Evolutionary conservation across 2,113 vertebrate genomes (phyloP).

Genomic region (Australoheros scitulus): DNA sequence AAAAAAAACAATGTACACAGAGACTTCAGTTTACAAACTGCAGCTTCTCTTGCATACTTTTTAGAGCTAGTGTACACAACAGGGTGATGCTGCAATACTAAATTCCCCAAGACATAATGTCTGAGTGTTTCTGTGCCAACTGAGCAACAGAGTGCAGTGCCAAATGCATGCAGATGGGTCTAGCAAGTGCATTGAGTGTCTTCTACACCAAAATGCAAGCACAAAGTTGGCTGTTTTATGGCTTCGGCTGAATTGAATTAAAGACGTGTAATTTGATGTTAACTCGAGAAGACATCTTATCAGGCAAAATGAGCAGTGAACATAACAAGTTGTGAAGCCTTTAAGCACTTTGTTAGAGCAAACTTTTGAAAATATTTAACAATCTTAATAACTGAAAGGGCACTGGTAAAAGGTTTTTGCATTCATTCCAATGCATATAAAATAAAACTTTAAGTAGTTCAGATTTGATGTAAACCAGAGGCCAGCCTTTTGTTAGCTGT

Average conservation of each 20-base stretch:
- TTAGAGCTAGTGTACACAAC: too few relatives aligned
- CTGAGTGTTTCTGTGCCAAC: neutral
- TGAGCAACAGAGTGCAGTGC: accelerated
- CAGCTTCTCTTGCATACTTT: accelerated
- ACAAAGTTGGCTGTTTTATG: too few relatives aligned
- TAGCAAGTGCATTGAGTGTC: too few relatives aligned
- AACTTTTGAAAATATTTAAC: too few relatives aligned
- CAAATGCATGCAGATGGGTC: neutral
- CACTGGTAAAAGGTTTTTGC: neutral
- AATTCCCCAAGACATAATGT: neutral
- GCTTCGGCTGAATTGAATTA: too few relatives aligned
- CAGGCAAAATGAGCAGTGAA: too few relatives aligned
- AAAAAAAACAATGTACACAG: too few relatives aligned
- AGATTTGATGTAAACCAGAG: neutral
- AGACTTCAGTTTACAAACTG: neutral
- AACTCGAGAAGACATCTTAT: too few relatives aligned
- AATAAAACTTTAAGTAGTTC: neutral
- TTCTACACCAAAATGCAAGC: too few relatives aligned
- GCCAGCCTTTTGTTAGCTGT: neutral
- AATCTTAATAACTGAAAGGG: neutral
- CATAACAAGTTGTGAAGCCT: too few relatives aligned
- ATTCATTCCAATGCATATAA: neutral
- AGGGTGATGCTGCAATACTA: neutral
- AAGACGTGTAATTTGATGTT: too few relatives aligned
- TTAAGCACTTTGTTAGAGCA: too few relatives aligned